Base-by-base conservation (phyloP, 1,140 invertebrate genomes). In the Drosophila baimaii region DNA sequence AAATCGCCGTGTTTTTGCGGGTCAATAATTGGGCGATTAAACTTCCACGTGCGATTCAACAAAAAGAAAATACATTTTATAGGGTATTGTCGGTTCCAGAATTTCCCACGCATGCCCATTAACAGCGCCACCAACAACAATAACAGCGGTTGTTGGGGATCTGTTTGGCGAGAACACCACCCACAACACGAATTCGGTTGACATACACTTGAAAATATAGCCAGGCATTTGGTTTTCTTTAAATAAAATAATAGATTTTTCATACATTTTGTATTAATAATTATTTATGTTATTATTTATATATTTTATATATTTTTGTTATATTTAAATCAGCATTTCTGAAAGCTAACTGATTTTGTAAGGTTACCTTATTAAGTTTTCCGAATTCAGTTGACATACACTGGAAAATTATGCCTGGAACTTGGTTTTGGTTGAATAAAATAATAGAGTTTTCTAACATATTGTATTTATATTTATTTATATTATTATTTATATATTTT, bases 71-170 rank as follows among this genome's bases (percentile, higher is more conserved):
- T 31, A 52, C 51, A n/a, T 54, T 54, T 66, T 69, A 39, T 35
- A 69, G 61, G 61, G 65, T 69, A 69, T 69, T 69, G 65, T 66
- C 10, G 35, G 33, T 69, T 37, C 65, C 65, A 66, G 65, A 69
- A 69, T 69, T 66, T 69, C 65, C 65, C 65, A 69, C 65, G 65
- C 65, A 69, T 66, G 46, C 65, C 65, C 65, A 66, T 69, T 69
- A 69, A 66, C 65, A 33, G 46, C 44, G 33, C 17, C 59, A 41
- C 65, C 23, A 65, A 68, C 59, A 68, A 68, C 55, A 68, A 51
- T 15, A 51, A 25, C 33, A 51, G 21, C 44, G 37, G 8, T 23
- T 43, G 46, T 17, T 17, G 21, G 51, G 51, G 63, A 66, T 66
- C 46, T 31, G 46, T 44, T 54, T 66, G 61, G 61, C 62, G 51